Conservation (phyloP, 2,113 vertebrate species). For the Odontesthes bonariensis region DNA sequence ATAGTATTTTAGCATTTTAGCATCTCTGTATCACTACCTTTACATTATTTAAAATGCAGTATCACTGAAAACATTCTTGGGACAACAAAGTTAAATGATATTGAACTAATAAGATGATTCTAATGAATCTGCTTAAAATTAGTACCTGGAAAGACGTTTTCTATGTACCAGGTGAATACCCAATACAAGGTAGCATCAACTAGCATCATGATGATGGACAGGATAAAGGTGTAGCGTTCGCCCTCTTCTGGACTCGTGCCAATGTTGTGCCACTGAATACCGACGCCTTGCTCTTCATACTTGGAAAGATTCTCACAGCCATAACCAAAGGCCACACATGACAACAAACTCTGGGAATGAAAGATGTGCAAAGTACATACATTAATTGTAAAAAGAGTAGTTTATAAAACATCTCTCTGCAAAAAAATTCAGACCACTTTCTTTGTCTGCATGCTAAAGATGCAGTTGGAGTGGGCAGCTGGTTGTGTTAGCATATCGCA, state of each 20-base stretch:
- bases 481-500: background rate
- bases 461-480: constrained; percentile 5
- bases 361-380: background rate
- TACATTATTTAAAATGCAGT: background rate
- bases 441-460: background rate
- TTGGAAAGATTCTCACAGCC: constrained; percentile 94
- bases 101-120: background rate
- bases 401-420: background rate
- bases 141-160: constrained; percentile 95
- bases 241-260: constrained; percentile 87
- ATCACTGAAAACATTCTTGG: background rate
- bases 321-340: constrained; percentile 95
- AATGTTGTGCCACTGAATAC: constrained; percentile 95
- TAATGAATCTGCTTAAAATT: background rate
- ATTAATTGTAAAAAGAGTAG: background rate
- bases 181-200: constrained; percentile 89
- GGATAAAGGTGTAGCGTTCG: constrained; percentile 88
- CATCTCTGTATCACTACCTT: background rate
- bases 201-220: constrained; percentile 92
- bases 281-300: constrained; percentile 94
- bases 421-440: background rate
- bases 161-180: constrained; percentile 96
- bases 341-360: constrained; percentile 89
- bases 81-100: background rate
- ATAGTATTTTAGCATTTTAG: too few species aligned